Base-by-base conservation (phyloP, 2,113 vertebrate species). In the Arizona elegans region DNA sequence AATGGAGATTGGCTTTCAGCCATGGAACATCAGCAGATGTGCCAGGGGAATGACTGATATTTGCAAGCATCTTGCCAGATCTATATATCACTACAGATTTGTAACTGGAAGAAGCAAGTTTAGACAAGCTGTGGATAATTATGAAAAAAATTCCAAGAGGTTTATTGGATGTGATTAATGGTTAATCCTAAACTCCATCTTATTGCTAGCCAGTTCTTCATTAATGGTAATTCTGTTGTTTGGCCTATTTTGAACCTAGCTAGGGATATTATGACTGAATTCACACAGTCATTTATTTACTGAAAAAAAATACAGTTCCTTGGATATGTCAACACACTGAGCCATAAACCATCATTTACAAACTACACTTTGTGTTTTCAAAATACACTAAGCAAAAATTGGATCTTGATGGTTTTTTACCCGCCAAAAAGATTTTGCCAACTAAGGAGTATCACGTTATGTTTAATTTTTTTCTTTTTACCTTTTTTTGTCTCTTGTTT, bases 21-120 rank as follows among this genome's bases (percentile, higher is more conserved):
- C 33, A 56, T 52, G 29, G 89, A 95, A n/a, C 93, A 96, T 97
- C 95, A 95, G 94, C 95, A 95, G 95, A 93, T 93, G 91, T 96
- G 96, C 97, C 96, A 92, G 87, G 12, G 94, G 96, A 96, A 93
- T 96, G 96, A 97, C 97, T 95, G 97, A 96, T 97, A 90, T 33
- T 47, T 87, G 10, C 65, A 88, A 0, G 0, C 3, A 75, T 93
- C 92, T 96, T 97, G 97, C 96, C 96, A 95, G 54, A 92, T 95
- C 95, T 55, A 8, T 88, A 56, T 54, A 86, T 94, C 95, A 94
- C 92, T 86, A 55, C 43, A 52, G 93, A 88, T 87, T 93, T 88
- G 13, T 0, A 88, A 94, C 96, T 95, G 94, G 70, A 93, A 92
- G 2, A 11, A 95, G 95, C 97, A 96, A 95, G 98, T 96, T 96